These are phyloP conservation scores for Hypena proboscidalis DNA, from an alignment of 2,888 invertebrate species.

Conservation along the genomic window DNA sequence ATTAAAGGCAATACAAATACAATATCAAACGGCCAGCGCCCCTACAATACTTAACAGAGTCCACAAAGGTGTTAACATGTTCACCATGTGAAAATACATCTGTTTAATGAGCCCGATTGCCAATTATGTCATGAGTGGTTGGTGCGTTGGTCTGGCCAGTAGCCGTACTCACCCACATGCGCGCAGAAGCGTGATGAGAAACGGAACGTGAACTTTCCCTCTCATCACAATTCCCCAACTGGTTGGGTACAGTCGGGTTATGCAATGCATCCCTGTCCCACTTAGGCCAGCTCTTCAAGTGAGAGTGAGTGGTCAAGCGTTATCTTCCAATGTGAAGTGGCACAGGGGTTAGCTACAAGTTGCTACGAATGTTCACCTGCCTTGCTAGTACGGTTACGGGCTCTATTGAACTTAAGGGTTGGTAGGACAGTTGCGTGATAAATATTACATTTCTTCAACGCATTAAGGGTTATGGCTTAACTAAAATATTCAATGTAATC, in stretches of 20 bases:
- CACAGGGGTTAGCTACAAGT: neutral
- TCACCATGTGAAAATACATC: slow-evolving; percentile 62
- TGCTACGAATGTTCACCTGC: slow-evolving; percentile 4
- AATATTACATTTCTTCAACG: too few relatives aligned
- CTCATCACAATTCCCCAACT: slow-evolving; percentile 76
- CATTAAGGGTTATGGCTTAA: too few relatives aligned
- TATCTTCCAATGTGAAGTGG: slow-evolving; percentile 23
- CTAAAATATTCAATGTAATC: too few relatives aligned
- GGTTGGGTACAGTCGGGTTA: slow-evolving; percentile 63
- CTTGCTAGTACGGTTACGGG: too few relatives aligned
- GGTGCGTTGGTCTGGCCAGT: slow-evolving; percentile 78
- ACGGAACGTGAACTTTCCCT: slow-evolving; percentile 82
- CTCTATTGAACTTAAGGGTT: too few relatives aligned
- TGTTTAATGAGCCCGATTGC: slow-evolving; percentile 77
- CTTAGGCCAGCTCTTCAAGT: slow-evolving; percentile 41
- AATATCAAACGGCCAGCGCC: slow-evolving; percentile 13
- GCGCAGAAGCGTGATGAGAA: slow-evolving; percentile 78
- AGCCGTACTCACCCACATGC: slow-evolving; percentile 82
- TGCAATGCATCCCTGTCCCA: slow-evolving; percentile 57
- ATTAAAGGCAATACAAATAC: neutral
- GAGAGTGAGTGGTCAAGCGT: slow-evolving; percentile 36
- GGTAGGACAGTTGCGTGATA: too few relatives aligned
- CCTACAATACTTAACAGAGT: slow-evolving; percentile 23
- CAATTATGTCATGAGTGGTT: slow-evolving; percentile 80
- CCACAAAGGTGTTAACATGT: slow-evolving; percentile 58